These are phyloP conservation scores for Odontamblyopus rebecca DNA, from an alignment of 2,797 vertebrate genomes.

Conservation along the genomic window DNA sequence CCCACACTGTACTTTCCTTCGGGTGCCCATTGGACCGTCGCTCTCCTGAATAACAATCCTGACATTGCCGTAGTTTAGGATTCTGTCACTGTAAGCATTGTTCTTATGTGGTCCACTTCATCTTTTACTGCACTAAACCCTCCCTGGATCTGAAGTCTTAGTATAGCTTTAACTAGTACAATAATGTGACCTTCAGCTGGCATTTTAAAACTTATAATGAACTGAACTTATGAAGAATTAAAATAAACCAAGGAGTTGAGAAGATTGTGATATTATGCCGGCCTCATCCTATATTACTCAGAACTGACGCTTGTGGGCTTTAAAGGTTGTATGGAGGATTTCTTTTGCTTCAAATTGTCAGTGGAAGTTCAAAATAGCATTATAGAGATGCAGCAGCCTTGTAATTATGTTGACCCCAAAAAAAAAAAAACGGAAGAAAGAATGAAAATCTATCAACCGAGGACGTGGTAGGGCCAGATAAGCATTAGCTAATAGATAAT, in stretches of 20 bases:
- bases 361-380: no score
- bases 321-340: no score
- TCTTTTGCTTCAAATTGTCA: no score
- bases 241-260: slow-evolving; percentile 20
- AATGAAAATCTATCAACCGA: no score
- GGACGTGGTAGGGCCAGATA: no score
- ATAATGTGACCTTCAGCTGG: slow-evolving; percentile 47
- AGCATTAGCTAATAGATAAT: no score
- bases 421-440: no score
- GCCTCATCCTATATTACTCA: slow-evolving; percentile 8
- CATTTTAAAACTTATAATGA: slow-evolving; percentile 52
- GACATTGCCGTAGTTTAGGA: not conserved
- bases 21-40: not conserved
- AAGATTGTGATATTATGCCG: slow-evolving; percentile 42
- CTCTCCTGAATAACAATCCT: slow-evolving; percentile 1
- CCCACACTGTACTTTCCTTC: not conserved
- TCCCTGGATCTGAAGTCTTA: slow-evolving; percentile 1
- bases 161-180: slow-evolving; percentile 18
- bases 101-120: slow-evolving; percentile 18
- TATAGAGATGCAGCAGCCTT: no score
- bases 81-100: not conserved
- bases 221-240: slow-evolving; percentile 40
- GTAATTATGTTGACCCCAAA: no score
- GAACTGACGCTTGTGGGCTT: no score
- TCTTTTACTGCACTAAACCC: not conserved